Evolutionary conservation across 2,113 vertebrate genomes (phyloP), one percentile per base, ranked within the genome.

Genomic region (Micronycteris hirsuta): DNA sequence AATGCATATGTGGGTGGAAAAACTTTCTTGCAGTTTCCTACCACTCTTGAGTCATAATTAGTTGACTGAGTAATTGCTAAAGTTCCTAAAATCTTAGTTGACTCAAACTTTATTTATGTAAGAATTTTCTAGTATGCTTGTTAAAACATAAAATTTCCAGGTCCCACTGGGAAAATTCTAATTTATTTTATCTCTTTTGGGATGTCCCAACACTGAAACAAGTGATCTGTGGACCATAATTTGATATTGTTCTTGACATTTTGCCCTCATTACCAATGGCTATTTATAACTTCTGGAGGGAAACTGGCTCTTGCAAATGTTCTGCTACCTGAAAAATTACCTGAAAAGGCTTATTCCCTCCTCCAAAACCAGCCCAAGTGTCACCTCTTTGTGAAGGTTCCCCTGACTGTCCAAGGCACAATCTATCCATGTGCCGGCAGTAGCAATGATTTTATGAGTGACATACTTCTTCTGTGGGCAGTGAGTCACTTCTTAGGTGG

Each of bases 1-100:
- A 97, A 97, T 93, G 94, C 31, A 45, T 94, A 86, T 94, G 95
- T 97, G 94, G 97, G 96, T 95, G 89, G 95, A 86, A 93, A 92
- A 91, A 77, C 78, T 97, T 95, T 52, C 93, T 95, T 96, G 38
- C 56, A 88, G 91, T 91, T 96, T 97, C 41, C 68, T 96, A 82
- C 91, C 86, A 22, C 33, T 91, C 93, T 94, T 91, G 19, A 96
- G 97, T 95, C 95, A 97, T 97, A 97, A 97, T 97, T 97, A 96
- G 88, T 96, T 91, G 56, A 85, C 81, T 92, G 96, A 92, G 96
- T 90, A 97, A 96, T 96, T 96, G 63, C 91, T 94, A 58, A 96
- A 71, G 61, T 96, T 96, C 24, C 82, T 94, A 88, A 96, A 97
- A 96, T 91, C 89, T 97, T 84, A 94, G 17, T 85, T 94, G 17